Base-by-base conservation (phyloP, 2,888 invertebrate genomes). In the Xanthostigma xanthostigma region DNA sequence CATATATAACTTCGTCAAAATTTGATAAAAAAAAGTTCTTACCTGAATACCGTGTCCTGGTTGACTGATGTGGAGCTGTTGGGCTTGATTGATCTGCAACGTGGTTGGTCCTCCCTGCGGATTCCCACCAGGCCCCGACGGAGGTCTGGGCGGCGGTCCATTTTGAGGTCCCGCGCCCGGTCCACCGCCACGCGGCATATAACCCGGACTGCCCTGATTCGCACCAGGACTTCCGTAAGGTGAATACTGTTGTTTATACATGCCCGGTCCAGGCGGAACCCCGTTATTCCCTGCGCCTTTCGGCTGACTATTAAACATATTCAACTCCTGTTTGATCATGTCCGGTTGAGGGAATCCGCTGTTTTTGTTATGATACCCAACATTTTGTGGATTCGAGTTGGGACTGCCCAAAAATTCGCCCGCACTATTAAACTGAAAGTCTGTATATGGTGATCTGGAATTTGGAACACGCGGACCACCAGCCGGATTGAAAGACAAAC, bases 81-180 rank as follows among this genome's bases (percentile, higher is more conserved):
- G 89, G 49, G 87, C 85, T 66, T 90, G 90, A 62, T 84, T 85
- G 72, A 91, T 87, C 66, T 90, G 89, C 55, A 89, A 68, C 38
- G 77, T 76, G 36, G 79, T 69, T 9, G 75, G 71, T 36, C 61
- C 60, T 44, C 56, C 58, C 35, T 50, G 52, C 14, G 45, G 49
- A 12, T 46, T 50, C 10, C 63, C 62, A n/a, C 65, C 64, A 2
- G 73, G 67, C 44, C 74, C 73, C 0, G 73, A 71, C 0, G 75
- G 69, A 12, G 75, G 75, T 54, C 73, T 62, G 2, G 71, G 70
- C 2, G 73, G 74, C 9, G 73, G 67, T 8, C 65, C 66, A 33
- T 64, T 66, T 33, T 59, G 59, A 9, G 59, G 63, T 10, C 48
- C 60, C 51, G 41, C 60, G 17, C 59, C 56, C 40, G 56, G 58